phyloP scores from a whole-genome alignment of 2,888 invertebrate species.

The Onchidella celtica region DNA sequence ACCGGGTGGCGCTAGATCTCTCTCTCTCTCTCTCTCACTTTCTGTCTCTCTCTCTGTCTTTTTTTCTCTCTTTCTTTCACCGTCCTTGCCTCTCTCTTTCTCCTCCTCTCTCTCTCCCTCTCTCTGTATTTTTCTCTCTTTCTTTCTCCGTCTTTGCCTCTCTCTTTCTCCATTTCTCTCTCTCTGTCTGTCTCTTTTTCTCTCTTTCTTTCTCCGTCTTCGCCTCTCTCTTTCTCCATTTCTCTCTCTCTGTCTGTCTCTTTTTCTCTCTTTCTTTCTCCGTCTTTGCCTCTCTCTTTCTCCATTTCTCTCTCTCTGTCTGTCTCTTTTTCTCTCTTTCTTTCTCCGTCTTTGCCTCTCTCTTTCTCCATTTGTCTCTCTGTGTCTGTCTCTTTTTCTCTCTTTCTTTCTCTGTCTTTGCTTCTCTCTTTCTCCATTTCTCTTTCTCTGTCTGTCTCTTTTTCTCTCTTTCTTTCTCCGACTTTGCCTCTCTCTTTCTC shows the following conservation, averaged over 20 bases:
- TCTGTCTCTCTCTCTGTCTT: no score
- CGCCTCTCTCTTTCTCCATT: not conserved
- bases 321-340: not conserved
- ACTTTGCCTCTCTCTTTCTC: no score
- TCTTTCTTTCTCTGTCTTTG: no score
- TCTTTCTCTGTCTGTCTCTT: no score
- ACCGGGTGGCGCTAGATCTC: no score
- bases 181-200: not conserved
- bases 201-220: not conserved
- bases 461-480: no score
- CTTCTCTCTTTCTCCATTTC: no score
- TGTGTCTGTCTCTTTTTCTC: no score
- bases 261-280: not conserved
- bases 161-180: not conserved
- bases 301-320: not conserved
- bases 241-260: not conserved
- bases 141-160: not conserved
- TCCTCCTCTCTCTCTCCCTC: conserved; percentile 33
- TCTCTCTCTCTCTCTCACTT: no score
- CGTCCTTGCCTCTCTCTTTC: no score
- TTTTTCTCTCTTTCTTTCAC: no score
- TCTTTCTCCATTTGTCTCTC: no score
- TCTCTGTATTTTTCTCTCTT: not conserved
- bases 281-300: not conserved
- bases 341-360: not conserved